These are phyloP conservation scores for Zenarchopterus dispar DNA, from an alignment of 2,797 vertebrate species.

Conservation along the genomic window DNA sequence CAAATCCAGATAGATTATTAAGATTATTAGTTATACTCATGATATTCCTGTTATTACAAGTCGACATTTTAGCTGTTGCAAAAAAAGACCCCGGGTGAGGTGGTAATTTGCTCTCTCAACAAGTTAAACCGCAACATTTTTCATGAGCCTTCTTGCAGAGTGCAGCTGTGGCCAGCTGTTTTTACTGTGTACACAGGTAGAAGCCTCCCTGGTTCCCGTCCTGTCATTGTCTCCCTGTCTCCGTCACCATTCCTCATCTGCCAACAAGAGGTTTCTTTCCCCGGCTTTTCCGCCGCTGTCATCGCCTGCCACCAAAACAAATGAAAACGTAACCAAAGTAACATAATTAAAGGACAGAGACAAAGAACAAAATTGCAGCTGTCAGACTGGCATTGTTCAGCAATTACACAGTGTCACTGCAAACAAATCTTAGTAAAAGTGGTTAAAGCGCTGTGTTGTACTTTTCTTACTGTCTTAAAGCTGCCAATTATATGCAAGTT, in stretches of 20 bases:
- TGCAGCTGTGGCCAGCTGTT: conserved; percentile 41
- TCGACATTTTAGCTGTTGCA: conserved; percentile 4
- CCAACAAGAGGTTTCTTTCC: conserved; percentile 49
- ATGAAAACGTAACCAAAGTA: conserved; percentile 14
- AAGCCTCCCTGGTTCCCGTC: conserved; percentile 27
- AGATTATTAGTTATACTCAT: conserved; percentile 21
- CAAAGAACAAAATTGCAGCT: conserved; percentile 20
- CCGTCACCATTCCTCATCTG: conserved; percentile 51
- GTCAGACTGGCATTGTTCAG: conserved; percentile 44
- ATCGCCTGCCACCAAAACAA: conserved; percentile 57
- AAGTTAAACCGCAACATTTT: neutral
- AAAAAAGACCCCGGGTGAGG: neutral
- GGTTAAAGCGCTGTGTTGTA: neutral
- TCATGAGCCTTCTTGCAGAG: conserved; percentile 10
- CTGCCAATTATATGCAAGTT: conserved; percentile 33
- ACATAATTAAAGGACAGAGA: conserved; percentile 69
- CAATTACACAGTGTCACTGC: conserved; percentile 33
- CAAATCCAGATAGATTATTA: conserved; percentile 8
- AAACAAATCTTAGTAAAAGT: conserved; percentile 30
- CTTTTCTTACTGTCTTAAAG: conserved; percentile 6
- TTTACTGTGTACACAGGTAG: conserved; percentile 63
- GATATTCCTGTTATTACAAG: conserved; percentile 9
- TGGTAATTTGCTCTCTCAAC: conserved; percentile 8
- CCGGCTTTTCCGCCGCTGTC: conserved; percentile 42
- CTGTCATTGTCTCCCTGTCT: conserved; percentile 47